phyloP scores from a whole-genome alignment of 2,113 vertebrate species.

The Cromileptes altivelis region DNA sequence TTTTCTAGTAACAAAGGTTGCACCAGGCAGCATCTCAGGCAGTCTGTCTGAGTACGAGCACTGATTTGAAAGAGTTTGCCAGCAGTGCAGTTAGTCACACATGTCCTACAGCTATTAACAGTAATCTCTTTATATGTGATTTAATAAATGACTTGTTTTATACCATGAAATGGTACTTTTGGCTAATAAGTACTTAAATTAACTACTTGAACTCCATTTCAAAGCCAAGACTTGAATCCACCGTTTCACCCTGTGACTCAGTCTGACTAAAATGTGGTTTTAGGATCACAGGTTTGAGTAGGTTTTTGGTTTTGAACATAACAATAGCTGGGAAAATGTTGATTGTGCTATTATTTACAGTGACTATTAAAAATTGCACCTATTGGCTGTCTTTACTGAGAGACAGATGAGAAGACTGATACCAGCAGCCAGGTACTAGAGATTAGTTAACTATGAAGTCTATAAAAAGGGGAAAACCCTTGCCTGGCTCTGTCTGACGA shows the following conservation, averaged over 20 bases:
- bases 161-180: not conserved
- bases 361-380: too few relatives aligned
- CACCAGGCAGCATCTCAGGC: slow-evolving; percentile 10
- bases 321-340: not conserved
- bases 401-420: too few relatives aligned
- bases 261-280: not conserved
- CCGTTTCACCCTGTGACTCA: not conserved
- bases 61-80: slow-evolving; percentile 3
- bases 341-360: not conserved
- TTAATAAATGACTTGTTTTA: not conserved
- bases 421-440: too few relatives aligned
- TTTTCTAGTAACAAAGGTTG: slow-evolving; percentile 32
- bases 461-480: too few relatives aligned
- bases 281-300: not conserved
- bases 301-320: not conserved
- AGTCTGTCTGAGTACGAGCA: not conserved
- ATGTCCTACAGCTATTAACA: slow-evolving; percentile 1
- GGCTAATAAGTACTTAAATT: not conserved
- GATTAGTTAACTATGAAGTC: too few relatives aligned
- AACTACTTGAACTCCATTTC: not conserved
- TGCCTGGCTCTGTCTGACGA: too few relatives aligned
- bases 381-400: not conserved
- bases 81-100: slow-evolving; percentile 7
- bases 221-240: not conserved
- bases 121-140: not conserved